A percentile compares a stretch with the other conserved stretches of the same genome.
phyloP scores from a whole-genome alignment of 2,797 vertebrate species.

The Buphagus erythrorhynchus region DNA sequence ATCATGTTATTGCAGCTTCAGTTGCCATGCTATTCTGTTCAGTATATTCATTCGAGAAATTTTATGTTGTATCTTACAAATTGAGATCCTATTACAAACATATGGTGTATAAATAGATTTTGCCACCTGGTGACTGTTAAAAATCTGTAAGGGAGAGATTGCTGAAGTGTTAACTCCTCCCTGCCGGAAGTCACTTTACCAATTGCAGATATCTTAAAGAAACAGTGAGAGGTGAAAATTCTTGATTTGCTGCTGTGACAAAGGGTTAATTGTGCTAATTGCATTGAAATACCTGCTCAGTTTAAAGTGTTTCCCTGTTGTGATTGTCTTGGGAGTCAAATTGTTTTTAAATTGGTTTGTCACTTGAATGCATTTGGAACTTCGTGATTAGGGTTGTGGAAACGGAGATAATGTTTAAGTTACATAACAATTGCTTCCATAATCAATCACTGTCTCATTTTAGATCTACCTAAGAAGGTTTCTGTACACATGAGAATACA shows the following conservation, averaged over 20 bases:
- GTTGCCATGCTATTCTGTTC: constrained; percentile 72
- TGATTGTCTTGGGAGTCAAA: constrained; percentile 69
- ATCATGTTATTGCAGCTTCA: constrained; percentile 71
- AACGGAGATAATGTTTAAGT: constrained; percentile 46
- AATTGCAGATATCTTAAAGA: constrained; percentile 26
- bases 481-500: background rate
- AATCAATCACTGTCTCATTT: constrained; percentile 63
- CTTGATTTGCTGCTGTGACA: constrained; percentile 42
- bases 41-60: constrained; percentile 69
- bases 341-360: constrained; percentile 69
- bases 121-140: constrained; percentile 68
- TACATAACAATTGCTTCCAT: constrained; percentile 47
- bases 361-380: constrained; percentile 59
- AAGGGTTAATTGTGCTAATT: constrained; percentile 68
- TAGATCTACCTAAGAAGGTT: constrained; percentile 38
- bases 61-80: constrained; percentile 58
- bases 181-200: constrained; percentile 57
- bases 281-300: constrained; percentile 51
- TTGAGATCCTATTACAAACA: constrained; percentile 63
- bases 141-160: constrained; percentile 50
- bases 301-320: constrained; percentile 55
- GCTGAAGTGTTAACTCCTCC: constrained; percentile 50
- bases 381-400: constrained; percentile 51
- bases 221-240: constrained; percentile 29
- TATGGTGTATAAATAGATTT: constrained; percentile 70